Base-by-base conservation (phyloP, 53 echinoderm and acorn worm genomes). In the Holothuria scabra region DNA sequence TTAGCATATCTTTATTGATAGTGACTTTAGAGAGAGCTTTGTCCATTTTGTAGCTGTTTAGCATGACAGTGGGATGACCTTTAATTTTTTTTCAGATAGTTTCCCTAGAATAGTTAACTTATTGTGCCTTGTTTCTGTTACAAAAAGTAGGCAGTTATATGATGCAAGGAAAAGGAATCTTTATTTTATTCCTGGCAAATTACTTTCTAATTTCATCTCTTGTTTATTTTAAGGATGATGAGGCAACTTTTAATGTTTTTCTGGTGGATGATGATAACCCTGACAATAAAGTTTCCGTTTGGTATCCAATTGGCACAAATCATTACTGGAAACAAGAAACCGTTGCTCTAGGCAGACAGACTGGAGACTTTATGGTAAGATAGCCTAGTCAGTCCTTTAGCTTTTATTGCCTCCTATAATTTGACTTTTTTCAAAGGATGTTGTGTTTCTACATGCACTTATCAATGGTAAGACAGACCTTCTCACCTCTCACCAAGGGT, bases 291-390 rank as follows among this genome's bases (percentile, higher is more conserved):
- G 35, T 25, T 3, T 76, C 76, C 21, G 16, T 89, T 32, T 89
- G 89, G 89, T 70, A 49, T 18, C 90, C 93, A 4, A 75, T 87
- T 22, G 79, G 66, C 0, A 49, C 66, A 8, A 55, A 56, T 0
- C 1, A 58, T 7, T 69, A 37, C 11, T 95, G 95, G 95, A 82
- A 67, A 6, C 81, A 89, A 30, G 91, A 83, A 3, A 89, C 71
- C 48, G 79, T 93, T 12, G 90, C 89, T 20, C 44, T 93, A 5
- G 95, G 93, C 23, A 76, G 95, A 59, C 91, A 85, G 35, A 85
- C 81, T 6, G 38, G 59, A 2, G 81, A 80, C 38, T 80, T 80
- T 26, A 23, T 22, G 21, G 81, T 80, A 33, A 61, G 81, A 60
- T 14, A 1, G 5, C 8, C 0, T 60, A 60, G 31, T 28, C 26